Percentiles rank a stretch among this genome's conserved stretches.
These are phyloP conservation scores for Camarhynchus parvulus DNA, from an alignment of 2,113 vertebrate species.

Conservation along the genomic window DNA sequence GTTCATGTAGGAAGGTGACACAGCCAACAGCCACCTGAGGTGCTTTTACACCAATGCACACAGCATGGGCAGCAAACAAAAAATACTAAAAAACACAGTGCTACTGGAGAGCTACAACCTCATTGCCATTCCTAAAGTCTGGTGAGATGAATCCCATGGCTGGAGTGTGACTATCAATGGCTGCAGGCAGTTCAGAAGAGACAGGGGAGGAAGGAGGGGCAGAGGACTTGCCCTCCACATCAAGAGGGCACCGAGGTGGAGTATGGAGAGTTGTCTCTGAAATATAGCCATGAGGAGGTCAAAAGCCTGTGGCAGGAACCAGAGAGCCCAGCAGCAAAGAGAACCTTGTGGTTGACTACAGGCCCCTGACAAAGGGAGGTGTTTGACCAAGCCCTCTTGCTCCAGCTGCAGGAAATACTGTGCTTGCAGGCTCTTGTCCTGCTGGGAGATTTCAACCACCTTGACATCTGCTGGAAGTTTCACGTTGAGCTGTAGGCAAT, in stretches of 20 bases:
- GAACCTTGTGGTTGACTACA: too few relatives aligned
- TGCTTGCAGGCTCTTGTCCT: background rate
- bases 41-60: background rate
- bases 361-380: background rate
- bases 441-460: background rate
- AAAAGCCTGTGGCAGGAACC: background rate
- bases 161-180: background rate
- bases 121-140: fast-evolving
- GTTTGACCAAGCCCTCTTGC: background rate
- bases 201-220: background rate
- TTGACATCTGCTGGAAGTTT: background rate
- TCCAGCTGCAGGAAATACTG: background rate
- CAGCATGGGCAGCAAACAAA: background rate
- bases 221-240: background rate
- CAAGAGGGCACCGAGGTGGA: too few relatives aligned
- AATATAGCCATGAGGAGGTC: background rate
- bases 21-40: background rate
- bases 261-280: background rate
- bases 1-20: background rate
- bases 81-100: background rate
- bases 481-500: fast-evolving
- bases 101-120: background rate
- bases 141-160: background rate
- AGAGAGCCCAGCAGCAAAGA: background rate
- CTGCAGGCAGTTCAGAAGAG: background rate